These are phyloP conservation scores for Gallinago undulata DNA, from an alignment of 2,113 vertebrate genomes.

Conservation along the genomic window DNA sequence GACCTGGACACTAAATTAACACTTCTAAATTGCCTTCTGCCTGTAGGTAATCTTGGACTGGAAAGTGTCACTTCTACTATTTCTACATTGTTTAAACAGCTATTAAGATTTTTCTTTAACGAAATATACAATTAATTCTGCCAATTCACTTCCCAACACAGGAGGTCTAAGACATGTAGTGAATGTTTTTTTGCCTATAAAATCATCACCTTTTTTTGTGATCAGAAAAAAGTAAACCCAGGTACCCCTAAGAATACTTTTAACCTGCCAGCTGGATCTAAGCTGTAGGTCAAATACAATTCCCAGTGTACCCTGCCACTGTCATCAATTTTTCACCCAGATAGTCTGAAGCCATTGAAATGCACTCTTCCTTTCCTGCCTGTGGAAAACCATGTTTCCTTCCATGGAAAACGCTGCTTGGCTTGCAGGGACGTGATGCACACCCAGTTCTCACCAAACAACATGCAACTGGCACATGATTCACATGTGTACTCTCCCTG, in stretches of 20 bases:
- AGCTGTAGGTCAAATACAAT: neutral
- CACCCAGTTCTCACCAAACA: neutral
- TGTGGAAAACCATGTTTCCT: neutral
- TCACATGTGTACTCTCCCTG: neutral
- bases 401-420: neutral
- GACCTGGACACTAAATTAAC: neutral
- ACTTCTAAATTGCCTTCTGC: neutral
- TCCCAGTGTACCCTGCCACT: too few relatives aligned
- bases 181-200: neutral
- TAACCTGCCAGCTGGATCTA: neutral
- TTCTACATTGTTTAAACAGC: neutral
- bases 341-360: neutral
- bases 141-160: neutral
- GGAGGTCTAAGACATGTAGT: neutral
- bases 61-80: neutral
- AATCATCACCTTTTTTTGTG: neutral
- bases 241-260: neutral
- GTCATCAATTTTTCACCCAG: neutral
- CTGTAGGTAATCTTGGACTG: neutral
- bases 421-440: neutral
- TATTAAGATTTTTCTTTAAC: neutral
- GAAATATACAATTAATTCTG: neutral
- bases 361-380: neutral
- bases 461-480: accelerated
- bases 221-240: neutral